Conservation (phyloP, 2,113 vertebrate genomes). For the Neopipo cinnamomea region DNA sequence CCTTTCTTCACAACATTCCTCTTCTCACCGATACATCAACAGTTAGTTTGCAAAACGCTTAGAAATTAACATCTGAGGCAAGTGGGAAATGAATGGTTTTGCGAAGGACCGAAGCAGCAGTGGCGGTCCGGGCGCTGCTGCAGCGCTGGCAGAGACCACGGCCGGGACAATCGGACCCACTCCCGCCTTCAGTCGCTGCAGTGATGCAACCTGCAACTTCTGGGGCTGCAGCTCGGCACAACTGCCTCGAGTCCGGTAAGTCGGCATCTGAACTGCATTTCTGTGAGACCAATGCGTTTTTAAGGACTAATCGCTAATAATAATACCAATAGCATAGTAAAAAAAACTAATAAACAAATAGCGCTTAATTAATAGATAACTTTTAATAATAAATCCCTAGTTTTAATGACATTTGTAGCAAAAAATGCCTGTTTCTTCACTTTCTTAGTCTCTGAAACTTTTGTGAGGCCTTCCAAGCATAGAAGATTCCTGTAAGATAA, state of each 20-base stretch:
- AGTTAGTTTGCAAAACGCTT: not conserved
- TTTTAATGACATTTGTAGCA: not conserved
- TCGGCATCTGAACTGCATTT: not conserved
- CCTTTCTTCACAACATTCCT: not conserved
- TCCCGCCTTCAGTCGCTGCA: fast-evolving
- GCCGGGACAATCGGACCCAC: fast-evolving
- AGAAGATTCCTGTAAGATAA: constrained; percentile 57
- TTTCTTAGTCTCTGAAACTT: not conserved
- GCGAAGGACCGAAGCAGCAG: not conserved
- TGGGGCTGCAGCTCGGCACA: not conserved
- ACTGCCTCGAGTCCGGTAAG: not conserved
- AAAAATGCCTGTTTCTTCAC: not conserved
- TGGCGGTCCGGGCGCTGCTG: not conserved
- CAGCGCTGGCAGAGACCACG: fast-evolving
- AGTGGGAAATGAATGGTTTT: fast-evolving
- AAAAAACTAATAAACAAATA: not conserved
- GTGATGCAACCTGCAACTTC: not conserved
- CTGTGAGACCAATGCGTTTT: not conserved
- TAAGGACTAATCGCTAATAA: not conserved
- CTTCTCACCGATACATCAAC: not conserved
- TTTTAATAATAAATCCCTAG: not conserved
- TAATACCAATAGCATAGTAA: not conserved
- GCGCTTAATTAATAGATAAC: not conserved
- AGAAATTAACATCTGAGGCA: not conserved
- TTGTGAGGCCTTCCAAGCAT: not conserved